Base-by-base conservation (phyloP, 2,888 invertebrate species). In the Pristionchus exspectatus region DNA sequence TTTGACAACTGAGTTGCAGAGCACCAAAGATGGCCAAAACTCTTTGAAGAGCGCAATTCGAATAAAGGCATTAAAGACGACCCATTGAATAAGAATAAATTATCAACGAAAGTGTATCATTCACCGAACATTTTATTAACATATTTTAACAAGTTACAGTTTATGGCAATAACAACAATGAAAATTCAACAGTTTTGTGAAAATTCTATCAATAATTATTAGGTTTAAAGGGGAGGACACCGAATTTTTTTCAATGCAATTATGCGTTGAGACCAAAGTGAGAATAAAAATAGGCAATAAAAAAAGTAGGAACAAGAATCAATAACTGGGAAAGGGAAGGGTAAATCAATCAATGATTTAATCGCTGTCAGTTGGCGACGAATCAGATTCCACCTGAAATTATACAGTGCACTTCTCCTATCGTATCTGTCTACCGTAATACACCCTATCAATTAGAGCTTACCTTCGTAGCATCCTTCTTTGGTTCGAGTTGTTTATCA, bases 401-500 rank as follows among this genome's bases (percentile, higher is more conserved):
- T 63, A 10, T 5, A 63, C 2, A n/a, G 44, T 27, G 24, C 38
- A 24, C 50, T 44, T 69, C 66, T 54, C 30, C 74, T 63, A 63
- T 24, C 63, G 63, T 63, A 3, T 63, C 18, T 30, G 2, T 38
- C 18, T 74, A 74, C 27, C 72, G 30, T 72, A 27, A 18, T 30
- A 9, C 10, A 74, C 30, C 14, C 2, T 30, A 66, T n/a, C 27
- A 10, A 66, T 27, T 66, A 24, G n/a, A n/a, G 24, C 27, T 27
- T 14, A 66, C 38, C 59, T 86, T 86, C 44, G 12, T 86, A 16
- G 21, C 24, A 16, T 86, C 44, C 30, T 66, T 69, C 69, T 63
- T 66, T 63, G 88, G 88, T 72, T 91, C 90, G 59, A 90, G 89
- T 14, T 90, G 90, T 27, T 91, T 90, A 21, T 90, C 90, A n/a